These are phyloP conservation scores for Hippasteria phrygiana DNA, from an alignment of 53 echinoderm and acorn worm genomes.

Conservation along the genomic window DNA sequence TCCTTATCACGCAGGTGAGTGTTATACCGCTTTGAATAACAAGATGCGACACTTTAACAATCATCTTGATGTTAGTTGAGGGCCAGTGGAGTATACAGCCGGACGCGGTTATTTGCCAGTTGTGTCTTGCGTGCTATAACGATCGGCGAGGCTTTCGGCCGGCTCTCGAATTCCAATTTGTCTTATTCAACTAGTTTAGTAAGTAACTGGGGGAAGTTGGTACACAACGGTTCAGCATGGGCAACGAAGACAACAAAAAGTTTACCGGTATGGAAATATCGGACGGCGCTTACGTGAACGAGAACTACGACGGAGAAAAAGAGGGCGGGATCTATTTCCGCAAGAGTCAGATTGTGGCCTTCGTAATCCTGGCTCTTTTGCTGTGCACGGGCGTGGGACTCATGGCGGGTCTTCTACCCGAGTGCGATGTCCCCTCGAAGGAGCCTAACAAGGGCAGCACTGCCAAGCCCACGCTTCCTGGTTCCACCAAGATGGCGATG, in stretches of 20 bases:
- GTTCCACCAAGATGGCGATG: too few relatives aligned
- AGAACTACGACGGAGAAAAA: neutral
- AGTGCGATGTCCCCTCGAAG: neutral
- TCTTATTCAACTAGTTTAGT: too few relatives aligned
- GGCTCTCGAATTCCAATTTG: too few relatives aligned
- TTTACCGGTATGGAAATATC: neutral
- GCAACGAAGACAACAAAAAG: neutral
- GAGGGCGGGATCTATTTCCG: slow-evolving; percentile 50
- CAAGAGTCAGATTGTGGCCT: slow-evolving; percentile 66
- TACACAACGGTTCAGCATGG: neutral
- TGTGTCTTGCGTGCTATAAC: too few relatives aligned
- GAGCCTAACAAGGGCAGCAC: neutral
- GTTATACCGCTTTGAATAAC: neutral
- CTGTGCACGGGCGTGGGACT: slow-evolving; percentile 71
- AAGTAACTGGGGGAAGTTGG: too few relatives aligned
- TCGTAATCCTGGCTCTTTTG: slow-evolving; percentile 53
- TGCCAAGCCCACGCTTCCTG: too few relatives aligned
- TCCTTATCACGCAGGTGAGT: neutral
- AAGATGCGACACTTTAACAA: neutral
- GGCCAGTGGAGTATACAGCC: neutral
- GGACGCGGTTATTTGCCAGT: too few relatives aligned
- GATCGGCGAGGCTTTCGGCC: too few relatives aligned
- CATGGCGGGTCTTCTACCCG: slow-evolving; percentile 76
- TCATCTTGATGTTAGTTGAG: neutral
- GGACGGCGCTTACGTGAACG: neutral